Conservation (phyloP, 2,797 vertebrate genomes). For the Mus caroli region DNA sequence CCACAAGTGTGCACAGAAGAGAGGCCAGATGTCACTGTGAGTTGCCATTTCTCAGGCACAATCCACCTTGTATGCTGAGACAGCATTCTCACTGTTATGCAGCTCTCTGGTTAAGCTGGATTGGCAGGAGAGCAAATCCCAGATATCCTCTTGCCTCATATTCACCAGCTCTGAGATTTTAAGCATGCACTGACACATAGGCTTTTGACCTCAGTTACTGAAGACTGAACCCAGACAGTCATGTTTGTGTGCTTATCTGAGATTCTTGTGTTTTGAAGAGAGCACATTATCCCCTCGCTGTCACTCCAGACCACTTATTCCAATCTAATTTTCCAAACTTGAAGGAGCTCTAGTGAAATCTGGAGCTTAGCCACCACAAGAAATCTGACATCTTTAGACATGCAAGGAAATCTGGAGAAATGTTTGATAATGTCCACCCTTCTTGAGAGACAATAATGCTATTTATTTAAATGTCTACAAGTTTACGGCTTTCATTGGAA, state of each 20-base stretch:
- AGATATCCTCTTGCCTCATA: background rate
- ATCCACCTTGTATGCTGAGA: background rate
- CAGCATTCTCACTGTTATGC: background rate
- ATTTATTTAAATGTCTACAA: slow-evolving; percentile 39
- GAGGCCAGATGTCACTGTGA: background rate
- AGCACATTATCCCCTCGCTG: background rate
- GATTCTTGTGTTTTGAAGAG: background rate
- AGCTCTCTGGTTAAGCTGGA: background rate
- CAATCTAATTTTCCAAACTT: background rate
- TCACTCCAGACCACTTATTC: background rate
- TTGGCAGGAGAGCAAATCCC: background rate
- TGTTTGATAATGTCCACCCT: background rate
- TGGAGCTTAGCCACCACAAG: background rate
- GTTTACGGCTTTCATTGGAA: background rate
- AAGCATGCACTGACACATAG: background rate
- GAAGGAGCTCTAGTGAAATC: background rate
- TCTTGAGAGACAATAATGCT: background rate
- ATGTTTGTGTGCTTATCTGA: background rate
- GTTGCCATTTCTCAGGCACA: background rate
- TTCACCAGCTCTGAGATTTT: background rate
- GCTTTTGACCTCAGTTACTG: background rate
- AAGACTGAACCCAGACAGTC: background rate
- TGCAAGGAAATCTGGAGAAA: background rate
- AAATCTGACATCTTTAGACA: background rate
- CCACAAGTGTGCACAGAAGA: background rate